Evolutionary conservation across 2,113 vertebrate species (phyloP), one percentile per base, ranked within the genome.

Genomic region (Charadrius vociferus): DNA sequence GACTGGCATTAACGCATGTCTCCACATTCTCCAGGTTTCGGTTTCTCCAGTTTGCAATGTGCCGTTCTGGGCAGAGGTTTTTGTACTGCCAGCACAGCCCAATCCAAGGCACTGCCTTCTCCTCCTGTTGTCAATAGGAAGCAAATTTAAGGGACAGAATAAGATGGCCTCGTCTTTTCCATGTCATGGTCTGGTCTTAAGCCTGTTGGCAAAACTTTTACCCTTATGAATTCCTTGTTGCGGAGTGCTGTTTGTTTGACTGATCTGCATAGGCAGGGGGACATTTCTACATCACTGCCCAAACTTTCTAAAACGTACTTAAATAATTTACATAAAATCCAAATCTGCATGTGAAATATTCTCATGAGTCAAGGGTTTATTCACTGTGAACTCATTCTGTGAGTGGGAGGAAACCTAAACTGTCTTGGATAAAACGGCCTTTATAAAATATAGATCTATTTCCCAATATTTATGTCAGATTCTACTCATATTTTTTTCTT

Each of bases 281-380:
- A 66, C 29, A 27, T 89, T 96, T 88, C 90, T 91, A 70, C 74
- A 53, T 91, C 63, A 8, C 73, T 93, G 95, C 84, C 41, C 81
- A 88, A 92, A 85, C 84, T 87, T 91, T 67, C 86, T 94, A 36
- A 85, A 92, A 75, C 74, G 53, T 34, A 23, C 79, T 94, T 96
- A 71, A 97, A 92, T 97, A 91, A 95, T 97, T 96, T 93, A 96
- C 92, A 82, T 95, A 87, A 96, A 95, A 95, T 75, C 84, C 74
- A 89, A 93, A 94, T 95, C 83, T 91, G 70, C 81, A 37, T 95
- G 93, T 94, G 93, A 97, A 96, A 95, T 94, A 70, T 17, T 77
- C 89, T 79, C 89, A 37, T 73, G 89, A 95, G 81, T 91, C 86
- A 36, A 88, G 68, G 66, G 52, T 81, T 92, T 83, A 61, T 94